phyloP scores from a whole-genome alignment of 2,113 vertebrate species.

The Hippocampus abdominalis region DNA sequence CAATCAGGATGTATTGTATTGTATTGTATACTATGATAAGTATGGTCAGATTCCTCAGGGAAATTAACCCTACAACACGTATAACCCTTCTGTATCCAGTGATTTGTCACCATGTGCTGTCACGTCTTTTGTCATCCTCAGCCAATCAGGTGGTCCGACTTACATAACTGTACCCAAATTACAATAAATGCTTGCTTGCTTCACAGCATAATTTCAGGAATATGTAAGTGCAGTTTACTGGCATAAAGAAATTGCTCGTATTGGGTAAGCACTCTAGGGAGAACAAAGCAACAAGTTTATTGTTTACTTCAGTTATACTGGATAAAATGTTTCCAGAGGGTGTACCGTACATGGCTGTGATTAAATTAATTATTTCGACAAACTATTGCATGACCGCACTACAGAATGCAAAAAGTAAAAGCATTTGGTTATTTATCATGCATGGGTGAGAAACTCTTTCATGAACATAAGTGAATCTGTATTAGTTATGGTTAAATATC shows the following conservation, averaged over 20 bases:
- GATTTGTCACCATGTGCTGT: background rate
- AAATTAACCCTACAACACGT: background rate
- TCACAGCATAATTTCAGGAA: background rate
- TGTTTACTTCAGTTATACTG: constrained; percentile 5
- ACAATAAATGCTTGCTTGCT: background rate
- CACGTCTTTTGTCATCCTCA: background rate
- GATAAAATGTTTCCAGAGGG: background rate
- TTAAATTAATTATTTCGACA: background rate
- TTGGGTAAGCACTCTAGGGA: too few relatives aligned
- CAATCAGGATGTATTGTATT: too few relatives aligned
- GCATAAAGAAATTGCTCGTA: background rate
- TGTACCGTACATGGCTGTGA: background rate
- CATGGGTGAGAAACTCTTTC: background rate
- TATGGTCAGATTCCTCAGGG: too few relatives aligned
- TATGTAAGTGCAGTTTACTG: background rate
- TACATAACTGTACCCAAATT: background rate
- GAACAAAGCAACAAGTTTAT: constrained; percentile 1
- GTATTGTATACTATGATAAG: too few relatives aligned
- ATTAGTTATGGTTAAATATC: too few relatives aligned
- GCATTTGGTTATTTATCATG: background rate
- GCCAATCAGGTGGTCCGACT: background rate
- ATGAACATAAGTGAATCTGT: too few relatives aligned
- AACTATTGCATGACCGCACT: background rate
- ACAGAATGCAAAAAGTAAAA: background rate
- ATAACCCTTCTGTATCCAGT: background rate